These are phyloP conservation scores for Cherax destructor DNA, from an alignment of 1,140 invertebrate species.

Conservation along the genomic window DNA sequence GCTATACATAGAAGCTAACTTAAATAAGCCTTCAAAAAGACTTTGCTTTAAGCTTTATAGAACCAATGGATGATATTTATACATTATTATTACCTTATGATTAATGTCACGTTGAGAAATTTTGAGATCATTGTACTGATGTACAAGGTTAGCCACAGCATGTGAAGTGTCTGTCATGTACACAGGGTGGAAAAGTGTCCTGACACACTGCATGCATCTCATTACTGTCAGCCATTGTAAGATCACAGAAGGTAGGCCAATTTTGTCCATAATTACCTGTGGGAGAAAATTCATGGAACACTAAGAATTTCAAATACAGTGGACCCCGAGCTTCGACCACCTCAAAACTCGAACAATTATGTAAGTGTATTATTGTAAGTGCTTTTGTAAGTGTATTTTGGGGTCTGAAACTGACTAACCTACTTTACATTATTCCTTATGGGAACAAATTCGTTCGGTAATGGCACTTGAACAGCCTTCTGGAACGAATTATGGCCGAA, in stretches of 20 bases:
- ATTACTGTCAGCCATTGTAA: constrained; percentile 99
- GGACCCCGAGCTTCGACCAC: too few species aligned
- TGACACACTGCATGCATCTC: constrained; percentile 96
- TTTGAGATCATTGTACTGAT: constrained; percentile 85
- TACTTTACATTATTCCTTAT: too few species aligned
- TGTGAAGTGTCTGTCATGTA: constrained; percentile 95
- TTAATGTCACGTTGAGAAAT: constrained; percentile 74
- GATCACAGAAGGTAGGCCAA: constrained; percentile 91
- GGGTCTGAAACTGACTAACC: too few species aligned
- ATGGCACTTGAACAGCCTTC: too few species aligned
- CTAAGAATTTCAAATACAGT: too few species aligned
- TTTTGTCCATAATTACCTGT: constrained; percentile 86
- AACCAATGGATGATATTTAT: neutral
- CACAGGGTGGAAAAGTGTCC: constrained; percentile 95
- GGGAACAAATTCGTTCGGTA: too few species aligned
- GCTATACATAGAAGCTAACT: too few species aligned
- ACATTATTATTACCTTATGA: constrained; percentile 48
- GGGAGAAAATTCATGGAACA: constrained; percentile 27
- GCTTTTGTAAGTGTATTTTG: too few species aligned
- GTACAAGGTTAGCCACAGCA: constrained; percentile 86
- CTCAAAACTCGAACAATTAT: too few species aligned
- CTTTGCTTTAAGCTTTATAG: neutral
- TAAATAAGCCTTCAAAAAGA: too few species aligned
- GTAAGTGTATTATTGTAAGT: too few species aligned
- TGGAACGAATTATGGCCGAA: too few species aligned